A percentile compares a stretch with the other conserved stretches of the same genome.
phyloP scores from a whole-genome alignment of 2,113 vertebrate species.

The Onychostoma macrolepis region DNA sequence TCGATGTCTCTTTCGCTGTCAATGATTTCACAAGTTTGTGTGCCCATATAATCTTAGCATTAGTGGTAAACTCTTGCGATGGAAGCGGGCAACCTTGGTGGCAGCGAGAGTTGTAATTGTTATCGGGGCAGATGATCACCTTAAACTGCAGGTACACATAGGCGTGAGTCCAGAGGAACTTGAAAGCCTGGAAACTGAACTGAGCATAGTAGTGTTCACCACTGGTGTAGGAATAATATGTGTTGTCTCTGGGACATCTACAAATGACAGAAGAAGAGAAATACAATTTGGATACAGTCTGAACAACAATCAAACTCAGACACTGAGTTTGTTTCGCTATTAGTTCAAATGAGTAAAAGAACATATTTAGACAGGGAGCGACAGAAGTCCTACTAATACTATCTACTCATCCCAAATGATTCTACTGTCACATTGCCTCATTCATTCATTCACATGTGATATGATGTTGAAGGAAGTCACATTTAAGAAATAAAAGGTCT shows the following conservation, averaged over 20 bases:
- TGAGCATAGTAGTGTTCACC: conserved; percentile 63
- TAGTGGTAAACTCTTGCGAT: too few relatives aligned
- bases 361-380: not conserved
- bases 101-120: conserved; percentile 72
- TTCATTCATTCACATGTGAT: too few relatives aligned
- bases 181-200: conserved; percentile 82
- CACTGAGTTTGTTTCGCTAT: too few relatives aligned
- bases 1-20: too few relatives aligned
- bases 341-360: not conserved
- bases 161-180: conserved; percentile 74
- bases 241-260: conserved; percentile 81
- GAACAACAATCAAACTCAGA: too few relatives aligned
- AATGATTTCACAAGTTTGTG: too few relatives aligned
- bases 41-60: too few relatives aligned
- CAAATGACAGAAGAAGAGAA: conserved; percentile 4
- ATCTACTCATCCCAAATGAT: too few relatives aligned
- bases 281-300: not conserved
- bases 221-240: conserved; percentile 65
- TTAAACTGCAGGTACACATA: conserved; percentile 81
- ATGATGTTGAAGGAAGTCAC: not conserved
- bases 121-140: conserved; percentile 75
- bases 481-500: conserved; percentile 53
- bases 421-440: too few relatives aligned
- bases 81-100: conserved; percentile 69
- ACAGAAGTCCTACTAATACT: not conserved